Percentiles rank a stretch among this genome's conserved stretches.
phyloP scores from a whole-genome alignment of 1,140 invertebrate species.

The Ladona fulva region DNA sequence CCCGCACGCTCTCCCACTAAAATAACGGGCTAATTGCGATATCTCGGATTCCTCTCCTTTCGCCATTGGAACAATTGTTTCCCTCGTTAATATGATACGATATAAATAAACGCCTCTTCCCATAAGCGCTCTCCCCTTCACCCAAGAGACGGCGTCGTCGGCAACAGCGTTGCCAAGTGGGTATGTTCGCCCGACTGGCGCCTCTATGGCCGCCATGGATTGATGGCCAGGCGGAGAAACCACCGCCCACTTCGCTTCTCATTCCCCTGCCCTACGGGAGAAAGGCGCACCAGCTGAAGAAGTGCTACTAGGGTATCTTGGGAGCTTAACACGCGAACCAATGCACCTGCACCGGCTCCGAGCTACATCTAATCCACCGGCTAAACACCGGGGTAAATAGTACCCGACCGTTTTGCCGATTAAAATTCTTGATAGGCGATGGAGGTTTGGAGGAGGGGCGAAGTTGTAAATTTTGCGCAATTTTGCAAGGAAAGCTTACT shows the following conservation, averaged over 20 bases:
- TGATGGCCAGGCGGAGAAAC: neutral
- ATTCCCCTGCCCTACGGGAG: neutral
- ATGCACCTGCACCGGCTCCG: too few relatives aligned
- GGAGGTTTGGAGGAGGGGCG: too few relatives aligned
- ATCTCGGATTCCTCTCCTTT: neutral
- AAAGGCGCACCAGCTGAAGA: too few relatives aligned
- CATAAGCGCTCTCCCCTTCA: neutral
- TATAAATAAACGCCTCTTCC: constrained; percentile 6
- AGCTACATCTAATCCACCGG: too few relatives aligned
- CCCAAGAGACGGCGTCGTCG: neutral
- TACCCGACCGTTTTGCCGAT: too few relatives aligned
- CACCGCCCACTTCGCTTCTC: neutral
- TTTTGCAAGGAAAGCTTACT: too few relatives aligned
- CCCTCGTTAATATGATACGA: neutral
- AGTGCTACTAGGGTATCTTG: too few relatives aligned
- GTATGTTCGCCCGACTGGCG: neutral
- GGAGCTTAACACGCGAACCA: too few relatives aligned
- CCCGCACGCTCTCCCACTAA: too few relatives aligned
- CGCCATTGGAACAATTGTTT: neutral
- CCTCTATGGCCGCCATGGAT: neutral
- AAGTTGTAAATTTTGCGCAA: too few relatives aligned
- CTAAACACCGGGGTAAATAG: too few relatives aligned
- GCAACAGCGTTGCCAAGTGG: neutral
- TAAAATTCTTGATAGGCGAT: too few relatives aligned
- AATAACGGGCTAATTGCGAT: neutral